Evolutionary conservation across 2,888 invertebrate species (phyloP), one percentile per base, ranked within the genome.

Genomic region (Andrena hattorfiana): DNA sequence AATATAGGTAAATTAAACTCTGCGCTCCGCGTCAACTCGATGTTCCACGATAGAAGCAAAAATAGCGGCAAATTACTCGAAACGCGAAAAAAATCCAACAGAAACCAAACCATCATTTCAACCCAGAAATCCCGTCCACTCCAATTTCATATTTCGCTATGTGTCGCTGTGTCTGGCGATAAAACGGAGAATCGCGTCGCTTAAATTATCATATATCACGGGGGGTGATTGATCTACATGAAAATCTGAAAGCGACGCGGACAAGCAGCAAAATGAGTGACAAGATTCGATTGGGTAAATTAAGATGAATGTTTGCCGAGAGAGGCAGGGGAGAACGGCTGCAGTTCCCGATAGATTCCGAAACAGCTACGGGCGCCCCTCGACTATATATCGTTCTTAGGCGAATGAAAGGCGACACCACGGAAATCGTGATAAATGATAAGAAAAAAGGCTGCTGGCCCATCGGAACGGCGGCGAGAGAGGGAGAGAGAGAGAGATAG

Each of bases 371-470:
- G 16, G 10, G 42, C 51, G 48, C 64, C n/a, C 48, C 35, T 23
- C 26, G 54, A 56, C 81, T 60, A 73, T 73, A 77, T 69, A 69
- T 83, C 81, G 74, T 67, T 74, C 83, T 66, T 77, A 67, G 35
- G 60, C 60, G 64, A 70, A 76, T 30, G 68, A 69, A 54, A 60
- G 23, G 62, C 20, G 79, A 71, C 74, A 73, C 42, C 60, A 42
- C 26, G 49, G 48, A 71, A 73, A 81, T 82, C 62, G 67, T 74
- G 74, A 82, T 82, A 82, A 74, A 82, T 71, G 83, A 77, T 62
- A 67, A 60, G 64, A 35, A 28, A 73, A 20, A 42, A 54, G 26
- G 23, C 42, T 3, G 32, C 5, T 30, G 54, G 20, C n/a, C 42
- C 42, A 42, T 42, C 16, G 42, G 42, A 42, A 42, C 42, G 42